Evolutionary conservation across 2,888 invertebrate species (phyloP).

Genomic region (Eupithecia dodoneata): DNA sequence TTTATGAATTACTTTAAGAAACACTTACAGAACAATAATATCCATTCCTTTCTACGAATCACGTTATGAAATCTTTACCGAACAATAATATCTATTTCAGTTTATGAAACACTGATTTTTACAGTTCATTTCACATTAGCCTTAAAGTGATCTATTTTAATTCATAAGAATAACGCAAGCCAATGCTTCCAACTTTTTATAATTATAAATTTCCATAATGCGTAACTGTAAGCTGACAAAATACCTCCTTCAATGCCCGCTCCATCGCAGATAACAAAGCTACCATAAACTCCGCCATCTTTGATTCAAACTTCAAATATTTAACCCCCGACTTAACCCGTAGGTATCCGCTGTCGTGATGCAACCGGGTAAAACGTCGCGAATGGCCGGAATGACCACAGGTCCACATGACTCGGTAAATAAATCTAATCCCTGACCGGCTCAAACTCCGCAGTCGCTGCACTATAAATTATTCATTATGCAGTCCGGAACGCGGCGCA

Average conservation of each 20-base stretch:
- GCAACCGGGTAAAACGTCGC: slow-evolving; percentile 21
- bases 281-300: slow-evolving; percentile 31
- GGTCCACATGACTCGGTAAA: slow-evolving; percentile 41
- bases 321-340: slow-evolving; percentile 31
- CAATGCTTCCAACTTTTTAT: slow-evolving; percentile 1
- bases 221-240: slow-evolving; percentile 17
- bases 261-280: slow-evolving; percentile 22
- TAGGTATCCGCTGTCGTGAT: slow-evolving; percentile 20
- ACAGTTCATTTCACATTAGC: background rate
- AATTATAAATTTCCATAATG: slow-evolving; percentile 27
- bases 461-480: slow-evolving; percentile 57
- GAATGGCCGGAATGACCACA: slow-evolving; percentile 28
- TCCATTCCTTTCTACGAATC: too few species aligned
- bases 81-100: background rate
- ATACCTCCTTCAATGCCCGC: slow-evolving; percentile 25
- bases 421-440: slow-evolving; percentile 49
- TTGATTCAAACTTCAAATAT: slow-evolving; percentile 31
- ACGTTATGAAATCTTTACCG: too few species aligned
- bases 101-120: background rate
- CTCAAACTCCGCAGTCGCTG: slow-evolving; percentile 52
- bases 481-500: slow-evolving; percentile 48
- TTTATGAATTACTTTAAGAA: too few species aligned
- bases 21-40: too few species aligned
- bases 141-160: background rate
- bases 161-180: background rate